phyloP scores from a whole-genome alignment of 2,113 vertebrate genomes.

The Hepsetus odoe region DNA sequence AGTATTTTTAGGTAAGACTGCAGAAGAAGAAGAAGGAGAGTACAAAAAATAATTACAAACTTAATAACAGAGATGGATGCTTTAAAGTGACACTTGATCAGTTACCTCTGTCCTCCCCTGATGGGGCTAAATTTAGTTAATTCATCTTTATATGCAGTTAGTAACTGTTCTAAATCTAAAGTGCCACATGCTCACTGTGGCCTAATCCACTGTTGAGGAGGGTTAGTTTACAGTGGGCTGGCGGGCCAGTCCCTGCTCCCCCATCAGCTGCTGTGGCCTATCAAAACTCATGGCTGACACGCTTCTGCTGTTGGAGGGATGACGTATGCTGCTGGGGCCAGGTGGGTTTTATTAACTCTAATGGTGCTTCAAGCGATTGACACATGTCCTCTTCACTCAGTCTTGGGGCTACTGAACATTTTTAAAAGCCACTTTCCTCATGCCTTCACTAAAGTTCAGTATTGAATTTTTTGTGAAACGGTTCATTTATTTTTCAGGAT shows the following conservation, averaged over 20 bases:
- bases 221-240: constrained; percentile 67
- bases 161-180: constrained; percentile 86
- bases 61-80: background rate
- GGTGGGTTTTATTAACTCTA: constrained; percentile 57
- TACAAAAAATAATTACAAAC: background rate
- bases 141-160: constrained; percentile 80
- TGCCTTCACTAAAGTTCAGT: background rate
- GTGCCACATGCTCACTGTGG: constrained; percentile 62
- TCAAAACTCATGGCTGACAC: constrained; percentile 68
- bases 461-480: too few relatives aligned
- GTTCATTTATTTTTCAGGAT: too few relatives aligned
- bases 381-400: background rate
- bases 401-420: background rate
- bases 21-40: background rate
- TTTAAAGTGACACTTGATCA: constrained; percentile 59
- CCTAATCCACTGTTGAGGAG: constrained; percentile 57
- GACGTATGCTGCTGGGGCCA: constrained; percentile 57
- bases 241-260: constrained; percentile 51
- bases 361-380: background rate
- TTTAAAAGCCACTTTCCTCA: background rate
- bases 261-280: constrained; percentile 77
- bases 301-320: constrained; percentile 58
- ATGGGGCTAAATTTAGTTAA: constrained; percentile 69
- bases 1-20: constrained; percentile 88
- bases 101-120: constrained; percentile 30